Conservation (phyloP, 1,140 invertebrate species). For the Trinorchestia longiramus region DNA sequence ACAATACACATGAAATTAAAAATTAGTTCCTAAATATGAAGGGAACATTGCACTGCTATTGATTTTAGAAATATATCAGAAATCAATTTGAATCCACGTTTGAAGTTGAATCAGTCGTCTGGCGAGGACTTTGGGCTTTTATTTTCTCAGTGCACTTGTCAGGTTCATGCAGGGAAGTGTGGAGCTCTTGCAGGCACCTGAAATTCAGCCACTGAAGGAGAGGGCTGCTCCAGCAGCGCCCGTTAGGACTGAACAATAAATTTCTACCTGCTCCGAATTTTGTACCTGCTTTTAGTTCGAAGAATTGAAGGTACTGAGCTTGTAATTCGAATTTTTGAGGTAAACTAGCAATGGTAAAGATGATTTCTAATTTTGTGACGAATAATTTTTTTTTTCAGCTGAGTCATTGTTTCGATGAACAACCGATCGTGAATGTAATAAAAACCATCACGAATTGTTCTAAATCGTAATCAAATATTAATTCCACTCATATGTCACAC, state of each 20-base stretch:
- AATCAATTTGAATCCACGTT: no score
- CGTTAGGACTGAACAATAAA: neutral
- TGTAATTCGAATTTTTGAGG: neutral
- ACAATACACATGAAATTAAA: no score
- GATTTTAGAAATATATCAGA: no score
- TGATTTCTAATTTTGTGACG: neutral
- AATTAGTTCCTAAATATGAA: no score
- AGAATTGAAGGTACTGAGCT: neutral
- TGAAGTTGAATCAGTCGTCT: neutral
- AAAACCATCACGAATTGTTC: neutral
- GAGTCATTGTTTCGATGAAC: neutral
- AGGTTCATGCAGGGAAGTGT: no score
- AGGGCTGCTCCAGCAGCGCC: neutral
- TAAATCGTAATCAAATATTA: neutral
- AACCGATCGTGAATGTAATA: neutral
- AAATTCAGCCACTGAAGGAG: neutral
- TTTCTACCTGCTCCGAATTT: conserved; percentile 34
- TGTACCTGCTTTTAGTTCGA: neutral
- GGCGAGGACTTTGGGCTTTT: neutral
- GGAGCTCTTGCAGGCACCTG: neutral
- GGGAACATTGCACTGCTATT: no score
- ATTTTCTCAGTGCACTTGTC: neutral
- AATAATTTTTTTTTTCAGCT: neutral
- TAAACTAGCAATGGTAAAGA: neutral
- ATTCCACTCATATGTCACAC: neutral